Evolutionary conservation across 1,140 invertebrate species (phyloP).

Genomic region (Drosophila rhopaloa): DNA sequence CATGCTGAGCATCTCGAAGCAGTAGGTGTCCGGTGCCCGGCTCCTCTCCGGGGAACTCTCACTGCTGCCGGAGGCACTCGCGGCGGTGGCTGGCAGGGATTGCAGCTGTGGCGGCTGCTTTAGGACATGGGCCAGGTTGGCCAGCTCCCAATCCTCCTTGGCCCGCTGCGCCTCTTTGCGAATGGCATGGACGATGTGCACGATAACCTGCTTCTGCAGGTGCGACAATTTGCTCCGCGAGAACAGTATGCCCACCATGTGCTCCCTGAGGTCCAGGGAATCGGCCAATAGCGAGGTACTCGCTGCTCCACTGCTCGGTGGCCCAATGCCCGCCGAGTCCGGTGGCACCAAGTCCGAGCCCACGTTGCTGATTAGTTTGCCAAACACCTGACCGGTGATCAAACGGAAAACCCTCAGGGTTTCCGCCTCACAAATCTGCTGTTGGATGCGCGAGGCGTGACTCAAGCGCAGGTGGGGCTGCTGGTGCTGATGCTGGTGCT

Average conservation of each 20-base stretch:
- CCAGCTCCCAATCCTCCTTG: conserved; percentile 94
- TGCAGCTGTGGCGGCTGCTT: conserved; percentile 66
- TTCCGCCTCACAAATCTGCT: conserved; percentile 95
- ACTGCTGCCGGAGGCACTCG: conserved; percentile 21
- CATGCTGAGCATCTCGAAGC: conserved; percentile 99
- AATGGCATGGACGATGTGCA: conserved; percentile 97
- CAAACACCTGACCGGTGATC: conserved; percentile 95
- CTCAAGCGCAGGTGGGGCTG: conserved; percentile 57
- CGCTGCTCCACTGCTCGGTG: not conserved
- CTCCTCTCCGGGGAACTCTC: conserved; percentile 83
- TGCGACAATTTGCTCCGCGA: conserved; percentile 97
- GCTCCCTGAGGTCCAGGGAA: conserved; percentile 92
- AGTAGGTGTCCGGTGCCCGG: conserved; percentile 93
- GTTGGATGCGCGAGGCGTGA: conserved; percentile 88
- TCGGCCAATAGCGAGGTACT: conserved; percentile 72
- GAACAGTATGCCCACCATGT: conserved; percentile 98
- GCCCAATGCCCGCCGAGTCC: conserved; percentile 11
- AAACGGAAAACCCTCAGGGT: conserved; percentile 97
- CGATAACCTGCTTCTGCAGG: conserved; percentile 97
- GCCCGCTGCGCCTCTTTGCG: conserved; percentile 93
- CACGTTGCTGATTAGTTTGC: conserved; percentile 89
- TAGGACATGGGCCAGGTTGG: conserved; percentile 73
- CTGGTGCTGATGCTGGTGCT: conserved; percentile 10
- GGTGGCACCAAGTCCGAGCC: conserved; percentile 38
- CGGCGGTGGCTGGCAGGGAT: not conserved